A percentile compares a stretch with the other conserved stretches of the same genome.
phyloP scores from a whole-genome alignment of 2,888 invertebrate genomes.

The Heteromyza rotundicornis region DNA sequence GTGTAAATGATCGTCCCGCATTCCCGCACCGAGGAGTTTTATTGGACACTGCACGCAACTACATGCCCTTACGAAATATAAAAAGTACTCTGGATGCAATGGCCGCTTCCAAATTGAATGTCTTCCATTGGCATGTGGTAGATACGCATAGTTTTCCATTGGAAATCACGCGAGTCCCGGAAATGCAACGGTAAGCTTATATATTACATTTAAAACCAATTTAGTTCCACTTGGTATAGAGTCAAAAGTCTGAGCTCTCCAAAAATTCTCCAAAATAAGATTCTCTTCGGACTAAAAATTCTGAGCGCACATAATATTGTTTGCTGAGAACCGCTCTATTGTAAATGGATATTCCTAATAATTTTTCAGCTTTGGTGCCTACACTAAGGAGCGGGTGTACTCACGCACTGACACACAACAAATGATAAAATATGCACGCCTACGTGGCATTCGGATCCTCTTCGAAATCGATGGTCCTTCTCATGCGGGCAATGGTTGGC shows the following conservation, averaged over 20 bases:
- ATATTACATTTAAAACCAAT: too few species aligned
- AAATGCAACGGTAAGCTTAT: conserved; percentile 71
- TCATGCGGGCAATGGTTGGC: conserved; percentile 85
- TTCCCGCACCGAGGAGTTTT: conserved; percentile 87
- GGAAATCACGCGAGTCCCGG: conserved; percentile 75
- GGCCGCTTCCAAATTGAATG: conserved; percentile 88
- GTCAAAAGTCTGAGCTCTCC: neutral
- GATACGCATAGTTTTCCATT: conserved; percentile 94
- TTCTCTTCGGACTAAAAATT: too few species aligned
- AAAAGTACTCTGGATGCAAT: conserved; percentile 78
- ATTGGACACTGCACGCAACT: conserved; percentile 89
- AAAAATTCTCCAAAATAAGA: too few species aligned
- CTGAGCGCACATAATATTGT: too few species aligned
- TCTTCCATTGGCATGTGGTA: conserved; percentile 90
- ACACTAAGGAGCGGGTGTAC: conserved; percentile 74
- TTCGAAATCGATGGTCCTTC: conserved; percentile 91
- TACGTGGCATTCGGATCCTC: conserved; percentile 82
- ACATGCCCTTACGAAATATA: conserved; percentile 73
- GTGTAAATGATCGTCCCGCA: conserved; percentile 78
- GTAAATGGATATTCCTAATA: neutral
- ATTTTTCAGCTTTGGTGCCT: conserved; percentile 74
- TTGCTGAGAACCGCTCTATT: neutral
- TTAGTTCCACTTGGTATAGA: neutral
- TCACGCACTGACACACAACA: conserved; percentile 69
- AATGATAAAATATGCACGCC: conserved; percentile 77